Evolutionary conservation across 53 echinoderm and acorn worm genomes (phyloP), one percentile per base, ranked within the genome.

Genomic region (Henricia sp.): DNA sequence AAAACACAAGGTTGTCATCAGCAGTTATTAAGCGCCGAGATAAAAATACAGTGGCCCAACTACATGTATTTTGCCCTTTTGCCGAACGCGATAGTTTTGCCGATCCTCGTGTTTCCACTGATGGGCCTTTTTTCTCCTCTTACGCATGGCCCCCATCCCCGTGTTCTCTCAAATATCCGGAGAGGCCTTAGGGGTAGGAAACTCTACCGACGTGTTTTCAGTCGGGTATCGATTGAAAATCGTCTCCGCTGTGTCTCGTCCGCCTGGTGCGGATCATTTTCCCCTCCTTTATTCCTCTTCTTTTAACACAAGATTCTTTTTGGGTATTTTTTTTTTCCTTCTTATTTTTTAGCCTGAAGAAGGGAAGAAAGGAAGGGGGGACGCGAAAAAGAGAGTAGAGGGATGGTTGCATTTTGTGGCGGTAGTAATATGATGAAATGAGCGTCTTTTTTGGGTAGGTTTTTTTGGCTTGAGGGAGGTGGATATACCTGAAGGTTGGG

Each of bases 221-320:
- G 46, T 44, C 28, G 24, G 17, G 33, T 80, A 80, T 80, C 46
- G 80, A 80, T 80, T 80, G 46, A 33, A 59, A 28, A 8, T 43
- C 26, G 80, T 80, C 80, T 80, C 80, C 80, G 42, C 63, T 17
- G 50, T 63, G 80, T 80, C 80, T 80, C 40, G n/a, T n/a, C n/a
- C n/a, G 35, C 53, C 10, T 32, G 64, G 46, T 80, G 64, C 64
- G 80, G 80, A 80, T 80, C 64, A 30, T 62, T 27, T 80, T 63
- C 14, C 48, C 14, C n/a, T 67, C 8, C 19, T 63, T 63, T 63
- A 13, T 29, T 13, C 35, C 12, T n/a, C 39, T 9, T 67, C 39
- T 35, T 67, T 67, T 20, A 67, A 37, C 20, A 21, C 37, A 2
- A 2, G 16, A 0, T 67, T 59, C n/a, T 33, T 63, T 67, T 35